These are phyloP conservation scores for Neofelis nebulosa DNA, from an alignment of 2,113 vertebrate species.

Conservation along the genomic window DNA sequence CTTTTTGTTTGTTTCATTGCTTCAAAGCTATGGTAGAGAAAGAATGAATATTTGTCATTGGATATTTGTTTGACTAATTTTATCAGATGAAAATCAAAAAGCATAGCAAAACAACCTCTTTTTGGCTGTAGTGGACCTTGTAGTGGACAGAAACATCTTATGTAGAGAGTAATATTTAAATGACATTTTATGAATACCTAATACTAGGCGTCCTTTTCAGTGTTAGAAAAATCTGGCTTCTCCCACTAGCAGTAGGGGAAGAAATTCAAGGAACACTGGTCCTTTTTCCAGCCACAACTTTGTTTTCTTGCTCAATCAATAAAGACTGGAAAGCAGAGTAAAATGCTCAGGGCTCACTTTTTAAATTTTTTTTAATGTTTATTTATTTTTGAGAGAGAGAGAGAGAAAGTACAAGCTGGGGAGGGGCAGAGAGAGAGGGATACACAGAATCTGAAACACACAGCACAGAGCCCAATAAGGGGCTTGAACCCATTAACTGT, in stretches of 20 bases:
- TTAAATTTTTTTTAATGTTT: rapidly evolving
- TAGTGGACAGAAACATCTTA: not conserved
- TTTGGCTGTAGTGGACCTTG: not conserved
- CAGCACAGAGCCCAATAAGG: too few species aligned
- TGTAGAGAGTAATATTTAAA: not conserved
- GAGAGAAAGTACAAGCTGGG: too few species aligned
- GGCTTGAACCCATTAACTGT: too few species aligned
- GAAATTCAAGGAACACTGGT: not conserved
- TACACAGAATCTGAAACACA: too few species aligned
- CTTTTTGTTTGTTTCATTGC: not conserved
- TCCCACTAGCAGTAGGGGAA: not conserved
- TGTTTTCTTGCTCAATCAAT: not conserved
- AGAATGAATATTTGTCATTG: conserved; percentile 1
- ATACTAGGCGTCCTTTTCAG: not conserved
- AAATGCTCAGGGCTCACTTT: not conserved
- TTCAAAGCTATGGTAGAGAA: not conserved
- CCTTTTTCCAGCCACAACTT: not conserved
- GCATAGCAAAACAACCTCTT: not conserved
- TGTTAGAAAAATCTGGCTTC: not conserved
- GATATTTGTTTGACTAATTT: not conserved
- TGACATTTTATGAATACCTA: not conserved
- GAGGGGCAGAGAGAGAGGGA: too few species aligned
- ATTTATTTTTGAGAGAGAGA: too few species aligned
- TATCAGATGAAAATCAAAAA: not conserved
- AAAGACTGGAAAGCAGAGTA: not conserved